These are phyloP conservation scores for Toxonevra muliebris DNA, from an alignment of 2,888 invertebrate genomes.

Conservation along the genomic window DNA sequence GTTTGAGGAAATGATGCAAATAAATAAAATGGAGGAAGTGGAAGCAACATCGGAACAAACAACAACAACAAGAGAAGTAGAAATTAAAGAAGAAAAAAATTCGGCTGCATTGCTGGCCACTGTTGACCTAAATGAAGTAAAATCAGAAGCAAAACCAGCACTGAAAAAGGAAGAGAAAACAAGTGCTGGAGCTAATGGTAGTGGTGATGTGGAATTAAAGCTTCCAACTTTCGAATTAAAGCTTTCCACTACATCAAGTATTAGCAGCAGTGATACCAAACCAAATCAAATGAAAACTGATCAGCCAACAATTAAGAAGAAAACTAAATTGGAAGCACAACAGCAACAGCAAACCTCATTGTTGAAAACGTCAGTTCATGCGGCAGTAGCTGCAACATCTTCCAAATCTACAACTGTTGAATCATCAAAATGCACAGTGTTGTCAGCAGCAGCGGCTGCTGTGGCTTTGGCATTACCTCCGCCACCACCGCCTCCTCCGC, in stretches of 20 bases:
- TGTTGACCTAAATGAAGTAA: not conserved
- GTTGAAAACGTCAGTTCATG: constrained; percentile 21
- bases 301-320: constrained; percentile 49
- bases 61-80: constrained; percentile 12
- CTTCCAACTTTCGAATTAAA: not conserved
- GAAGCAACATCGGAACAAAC: constrained; percentile 13
- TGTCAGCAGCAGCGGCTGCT: not conserved
- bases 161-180: not conserved
- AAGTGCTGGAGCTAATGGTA: not conserved
- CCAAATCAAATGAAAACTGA: constrained; percentile 33
- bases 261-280: not conserved
- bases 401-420: not conserved
- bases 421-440: not conserved
- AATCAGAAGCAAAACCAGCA: not conserved
- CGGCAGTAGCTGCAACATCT: constrained; percentile 3
- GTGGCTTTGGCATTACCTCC: not conserved
- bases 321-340: constrained; percentile 43
- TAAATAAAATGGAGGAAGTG: constrained; percentile 16
- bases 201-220: not conserved
- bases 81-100: not conserved
- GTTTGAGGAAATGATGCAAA: constrained; percentile 33
- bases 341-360: constrained; percentile 26
- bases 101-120: too few species aligned
- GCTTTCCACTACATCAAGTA: too few species aligned
- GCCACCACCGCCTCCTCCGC: constrained; percentile 15